Evolutionary conservation across 1,140 invertebrate species (phyloP).

Genomic region (Daktulosphaira vitifoliae): DNA sequence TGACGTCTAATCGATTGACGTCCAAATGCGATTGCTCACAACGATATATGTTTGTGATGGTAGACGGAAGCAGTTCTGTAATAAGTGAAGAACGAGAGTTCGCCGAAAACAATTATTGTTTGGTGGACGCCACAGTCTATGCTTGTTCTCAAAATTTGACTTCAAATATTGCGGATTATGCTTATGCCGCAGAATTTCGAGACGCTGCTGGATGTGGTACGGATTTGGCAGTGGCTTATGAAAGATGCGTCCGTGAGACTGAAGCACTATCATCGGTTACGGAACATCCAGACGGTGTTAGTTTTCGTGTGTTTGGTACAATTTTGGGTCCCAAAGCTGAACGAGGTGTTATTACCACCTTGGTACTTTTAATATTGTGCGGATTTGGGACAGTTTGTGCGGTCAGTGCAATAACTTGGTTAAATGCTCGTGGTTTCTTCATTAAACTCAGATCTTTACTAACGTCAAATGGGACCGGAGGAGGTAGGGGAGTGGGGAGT

Average conservation of each 20-base stretch:
- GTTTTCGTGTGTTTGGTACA: neutral
- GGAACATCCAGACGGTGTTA: too few species aligned
- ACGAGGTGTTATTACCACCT: slow-evolving; percentile 45
- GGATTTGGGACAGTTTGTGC: slow-evolving; percentile 47
- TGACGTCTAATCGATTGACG: too few species aligned
- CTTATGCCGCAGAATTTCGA: neutral
- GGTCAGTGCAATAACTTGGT: slow-evolving; percentile 48
- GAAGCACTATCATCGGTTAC: neutral
- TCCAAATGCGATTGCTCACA: neutral
- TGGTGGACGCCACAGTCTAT: neutral
- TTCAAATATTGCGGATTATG: neutral
- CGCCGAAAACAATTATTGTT: neutral
- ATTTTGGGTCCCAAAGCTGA: slow-evolving; percentile 41
- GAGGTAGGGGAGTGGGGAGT: slow-evolving; percentile 22
- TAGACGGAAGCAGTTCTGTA: neutral
- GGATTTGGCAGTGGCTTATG: neutral
- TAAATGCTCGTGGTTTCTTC: slow-evolving; percentile 48
- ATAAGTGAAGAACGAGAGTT: neutral
- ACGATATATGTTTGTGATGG: neutral
- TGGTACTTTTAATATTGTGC: slow-evolving; percentile 48
- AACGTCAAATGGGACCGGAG: slow-evolving; percentile 44
- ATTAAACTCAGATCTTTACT: slow-evolving; percentile 47
- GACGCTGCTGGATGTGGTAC: neutral
- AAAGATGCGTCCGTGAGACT: neutral
- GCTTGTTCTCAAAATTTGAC: neutral